Base-by-base conservation (phyloP, 2,113 vertebrate species). In the Channa argus region DNA sequence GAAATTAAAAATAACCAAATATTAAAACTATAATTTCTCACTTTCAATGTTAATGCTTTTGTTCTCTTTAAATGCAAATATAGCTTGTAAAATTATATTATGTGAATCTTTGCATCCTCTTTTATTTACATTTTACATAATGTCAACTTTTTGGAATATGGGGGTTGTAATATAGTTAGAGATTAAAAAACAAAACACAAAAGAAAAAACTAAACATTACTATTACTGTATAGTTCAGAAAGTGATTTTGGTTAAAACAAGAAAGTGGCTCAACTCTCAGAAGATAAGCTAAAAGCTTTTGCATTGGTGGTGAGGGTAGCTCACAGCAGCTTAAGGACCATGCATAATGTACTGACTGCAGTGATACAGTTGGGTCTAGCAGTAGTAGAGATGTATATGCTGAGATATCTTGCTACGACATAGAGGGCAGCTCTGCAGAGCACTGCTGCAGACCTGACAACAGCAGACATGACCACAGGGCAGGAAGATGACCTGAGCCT, bases 391-490 rank as follows among this genome's bases (percentile, higher is more conserved):
- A 53, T 96, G 96, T 39, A 98, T 67, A 34, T 93, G 91, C 90
- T 97, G 97, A 0, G 86, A 5, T 53, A 98, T 92, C 63, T 80
- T 85, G 80, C 80, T 80, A 53, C 97, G 97, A 92, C 98, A 99
- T 81, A 99, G 92, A 0, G 98, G 98, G 53, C 98, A 99, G 11
- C 82, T 86, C 51, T 41, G 94, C 79, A 99, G 90, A 0, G 88
- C 94, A 1, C 92, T 86, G 6, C 93, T 96, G 92, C 98, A 99
- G 8, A 74, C 78, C 83, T 90, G 94, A 83, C 97, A 99, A 88
- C 97, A 99, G 94, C 98, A 99, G 10, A 97, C 96, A 0, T 99
- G 98, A 44, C 97, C 97, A 0, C 98, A 99, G 8, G 95, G 92
- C 89, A 99, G 92, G 92, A 99, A 99, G 89, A 99, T 89, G 66